Conservation (phyloP, 1,140 invertebrate species). For the Ostrea edulis region DNA sequence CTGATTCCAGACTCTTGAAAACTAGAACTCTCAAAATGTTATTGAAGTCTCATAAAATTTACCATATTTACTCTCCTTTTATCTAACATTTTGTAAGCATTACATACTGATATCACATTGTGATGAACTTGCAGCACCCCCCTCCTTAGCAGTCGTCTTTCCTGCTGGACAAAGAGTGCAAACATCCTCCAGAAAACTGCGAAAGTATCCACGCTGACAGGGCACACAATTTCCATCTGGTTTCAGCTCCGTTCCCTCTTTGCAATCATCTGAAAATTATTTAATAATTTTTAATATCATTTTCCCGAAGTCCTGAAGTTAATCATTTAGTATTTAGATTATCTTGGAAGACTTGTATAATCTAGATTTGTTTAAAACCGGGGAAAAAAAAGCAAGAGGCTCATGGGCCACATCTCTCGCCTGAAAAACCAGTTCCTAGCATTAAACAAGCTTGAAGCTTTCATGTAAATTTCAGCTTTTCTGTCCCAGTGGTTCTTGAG, state of each 20-base stretch:
- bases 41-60: background rate
- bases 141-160: constrained; percentile 18
- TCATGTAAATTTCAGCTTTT: no score
- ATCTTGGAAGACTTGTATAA: no score
- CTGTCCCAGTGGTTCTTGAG: no score
- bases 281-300: background rate
- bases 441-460: no score
- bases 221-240: constrained; percentile 30
- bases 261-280: constrained; percentile 42
- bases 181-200: constrained; percentile 34
- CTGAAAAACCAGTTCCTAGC: no score
- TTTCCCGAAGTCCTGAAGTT: no score
- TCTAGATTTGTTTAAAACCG: no score
- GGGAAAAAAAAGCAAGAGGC: no score
- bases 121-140: background rate
- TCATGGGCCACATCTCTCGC: no score
- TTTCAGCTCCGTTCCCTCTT: constrained; percentile 41
- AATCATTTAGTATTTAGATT: background rate
- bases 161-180: background rate
- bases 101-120: constrained; percentile 46
- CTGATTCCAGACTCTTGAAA: background rate
- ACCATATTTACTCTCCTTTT: background rate
- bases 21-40: no score
- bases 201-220: constrained; percentile 36
- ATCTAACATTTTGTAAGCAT: no score